A percentile compares a stretch with the other conserved stretches of the same genome.
Evolutionary conservation across 2,797 vertebrate genomes (phyloP).

Genomic region (Hybognathus amarus): DNA sequence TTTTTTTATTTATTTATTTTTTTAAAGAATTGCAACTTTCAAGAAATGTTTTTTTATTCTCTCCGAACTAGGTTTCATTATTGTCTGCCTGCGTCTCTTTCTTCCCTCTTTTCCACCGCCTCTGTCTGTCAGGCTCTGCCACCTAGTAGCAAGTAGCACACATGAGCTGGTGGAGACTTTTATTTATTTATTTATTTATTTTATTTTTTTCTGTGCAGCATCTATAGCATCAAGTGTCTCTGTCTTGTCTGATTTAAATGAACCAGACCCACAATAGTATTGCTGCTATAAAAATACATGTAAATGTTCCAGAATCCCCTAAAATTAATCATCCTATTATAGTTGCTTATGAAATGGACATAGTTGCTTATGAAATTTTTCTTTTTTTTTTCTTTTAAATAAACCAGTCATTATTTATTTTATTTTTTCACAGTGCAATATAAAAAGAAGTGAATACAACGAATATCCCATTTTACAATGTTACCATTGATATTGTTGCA

Average conservation of each 20-base stretch:
- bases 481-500: neutral
- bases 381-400: too few relatives aligned
- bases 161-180: neutral
- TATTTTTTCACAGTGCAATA: neutral
- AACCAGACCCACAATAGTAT: neutral
- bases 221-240: neutral
- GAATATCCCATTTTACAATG: neutral
- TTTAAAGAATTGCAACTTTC: neutral
- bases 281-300: neutral
- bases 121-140: slow-evolving; percentile 47
- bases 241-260: neutral
- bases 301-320: neutral
- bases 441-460: neutral
- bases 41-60: slow-evolving; percentile 22
- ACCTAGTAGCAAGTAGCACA: slow-evolving; percentile 30
- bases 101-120: slow-evolving; percentile 5
- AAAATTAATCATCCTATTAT: neutral
- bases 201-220: slow-evolving; percentile 15
- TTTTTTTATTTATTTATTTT: neutral
- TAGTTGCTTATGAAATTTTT: neutral
- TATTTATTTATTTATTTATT: neutral
- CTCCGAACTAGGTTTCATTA: slow-evolving; percentile 31
- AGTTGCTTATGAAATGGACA: neutral
- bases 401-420: neutral
- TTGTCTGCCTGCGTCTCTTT: slow-evolving; percentile 24